These are phyloP conservation scores for Mayetiola destructor DNA, from an alignment of 2,888 invertebrate genomes.

Conservation along the genomic window DNA sequence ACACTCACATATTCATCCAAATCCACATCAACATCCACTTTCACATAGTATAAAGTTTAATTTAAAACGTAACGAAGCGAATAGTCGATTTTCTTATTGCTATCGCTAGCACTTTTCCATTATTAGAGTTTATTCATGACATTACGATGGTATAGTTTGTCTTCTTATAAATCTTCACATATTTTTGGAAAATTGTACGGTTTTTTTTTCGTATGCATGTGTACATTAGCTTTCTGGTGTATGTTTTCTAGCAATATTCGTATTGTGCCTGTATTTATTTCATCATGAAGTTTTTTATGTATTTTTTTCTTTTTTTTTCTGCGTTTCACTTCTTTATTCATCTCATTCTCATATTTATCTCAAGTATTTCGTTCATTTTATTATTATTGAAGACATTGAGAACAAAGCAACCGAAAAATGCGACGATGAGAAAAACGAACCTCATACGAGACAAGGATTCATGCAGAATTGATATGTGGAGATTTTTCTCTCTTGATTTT, in stretches of 20 bases:
- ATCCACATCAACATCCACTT: too few relatives aligned
- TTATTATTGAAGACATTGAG: too few relatives aligned
- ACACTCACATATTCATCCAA: too few relatives aligned
- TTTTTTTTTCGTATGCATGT: not conserved
- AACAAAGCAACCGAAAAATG: too few relatives aligned
- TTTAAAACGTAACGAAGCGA: constrained; percentile 13
- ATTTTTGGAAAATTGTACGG: not conserved
- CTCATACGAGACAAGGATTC: too few relatives aligned
- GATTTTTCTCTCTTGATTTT: too few relatives aligned
- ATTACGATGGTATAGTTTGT: not conserved
- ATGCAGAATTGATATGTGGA: too few relatives aligned
- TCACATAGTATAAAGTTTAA: constrained; percentile 13
- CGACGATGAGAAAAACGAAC: too few relatives aligned
- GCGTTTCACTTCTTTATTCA: too few relatives aligned
- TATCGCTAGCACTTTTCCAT: constrained; percentile 7
- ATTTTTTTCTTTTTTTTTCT: not conserved
- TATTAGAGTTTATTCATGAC: constrained; percentile 11
- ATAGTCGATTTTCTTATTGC: constrained; percentile 12
- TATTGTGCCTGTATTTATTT: not conserved
- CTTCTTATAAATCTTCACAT: not conserved
- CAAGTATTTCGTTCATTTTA: too few relatives aligned
- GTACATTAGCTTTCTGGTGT: not conserved
- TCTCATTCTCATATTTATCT: too few relatives aligned
- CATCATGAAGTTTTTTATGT: not conserved
- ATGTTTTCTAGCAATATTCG: not conserved